These are phyloP conservation scores for Acleris emargana DNA, from an alignment of 2,888 invertebrate genomes.

Conservation along the genomic window DNA sequence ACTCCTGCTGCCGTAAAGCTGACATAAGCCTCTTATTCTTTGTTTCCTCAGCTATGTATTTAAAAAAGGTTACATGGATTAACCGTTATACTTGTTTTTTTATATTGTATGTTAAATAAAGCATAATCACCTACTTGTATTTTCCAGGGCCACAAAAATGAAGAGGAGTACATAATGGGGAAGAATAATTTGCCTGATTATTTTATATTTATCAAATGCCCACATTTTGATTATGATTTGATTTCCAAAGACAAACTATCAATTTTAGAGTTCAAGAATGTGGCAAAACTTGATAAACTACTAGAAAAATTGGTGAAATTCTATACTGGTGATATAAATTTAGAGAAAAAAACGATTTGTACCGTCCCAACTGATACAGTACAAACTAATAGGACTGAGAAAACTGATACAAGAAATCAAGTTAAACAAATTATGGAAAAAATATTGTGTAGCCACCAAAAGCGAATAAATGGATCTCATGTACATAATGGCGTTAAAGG, in stretches of 20 bases:
- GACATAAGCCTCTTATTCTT: too few relatives aligned
- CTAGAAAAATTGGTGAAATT: conserved; percentile 64
- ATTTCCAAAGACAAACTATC: conserved; percentile 73
- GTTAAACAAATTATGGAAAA: conserved; percentile 70
- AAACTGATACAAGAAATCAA: conserved; percentile 55
- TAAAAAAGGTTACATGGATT: too few relatives aligned
- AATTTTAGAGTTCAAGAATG: conserved; percentile 82
- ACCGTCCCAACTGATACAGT: conserved; percentile 39
- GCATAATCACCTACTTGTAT: not conserved
- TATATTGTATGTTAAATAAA: too few relatives aligned
- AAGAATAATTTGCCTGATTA: conserved; percentile 67
- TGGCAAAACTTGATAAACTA: conserved; percentile 65
- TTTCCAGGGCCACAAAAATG: conserved; percentile 45
- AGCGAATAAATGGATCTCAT: conserved; percentile 56
- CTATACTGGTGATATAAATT: conserved; percentile 55
- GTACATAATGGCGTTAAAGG: conserved; percentile 74
- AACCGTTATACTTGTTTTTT: too few relatives aligned
- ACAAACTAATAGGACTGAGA: conserved; percentile 38
- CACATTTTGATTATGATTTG: conserved; percentile 80
- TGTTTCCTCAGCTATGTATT: too few relatives aligned
- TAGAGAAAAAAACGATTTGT: conserved; percentile 44
- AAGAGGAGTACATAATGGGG: conserved; percentile 45
- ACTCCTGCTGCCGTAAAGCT: too few relatives aligned
- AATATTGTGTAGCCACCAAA: conserved; percentile 64
- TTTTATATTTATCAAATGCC: conserved; percentile 82